Conservation (phyloP, 2,113 vertebrate species). For the Trichechus manatus region DNA sequence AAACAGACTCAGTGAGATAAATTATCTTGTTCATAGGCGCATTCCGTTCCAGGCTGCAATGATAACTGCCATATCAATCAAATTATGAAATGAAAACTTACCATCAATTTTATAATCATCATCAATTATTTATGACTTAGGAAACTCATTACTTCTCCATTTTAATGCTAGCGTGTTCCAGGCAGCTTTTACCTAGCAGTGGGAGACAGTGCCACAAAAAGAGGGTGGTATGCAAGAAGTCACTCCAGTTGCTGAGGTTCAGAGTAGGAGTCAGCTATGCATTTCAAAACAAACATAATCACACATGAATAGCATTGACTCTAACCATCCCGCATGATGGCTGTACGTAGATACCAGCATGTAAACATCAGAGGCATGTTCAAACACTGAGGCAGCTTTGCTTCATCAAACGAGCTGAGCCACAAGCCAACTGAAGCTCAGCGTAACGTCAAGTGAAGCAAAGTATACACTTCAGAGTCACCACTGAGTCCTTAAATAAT, state of each 20-base stretch:
- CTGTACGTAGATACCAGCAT: not conserved
- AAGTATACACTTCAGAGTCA: not conserved
- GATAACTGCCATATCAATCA: constrained; percentile 83
- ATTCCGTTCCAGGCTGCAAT: constrained; percentile 78
- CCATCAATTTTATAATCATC: constrained; percentile 78
- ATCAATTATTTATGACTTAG: constrained; percentile 75
- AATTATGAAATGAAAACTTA: constrained; percentile 81
- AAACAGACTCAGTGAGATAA: constrained; percentile 81
- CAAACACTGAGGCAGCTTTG: not conserved
- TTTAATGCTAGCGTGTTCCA: constrained; percentile 26
- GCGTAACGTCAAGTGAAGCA: not conserved
- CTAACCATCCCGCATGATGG: not conserved
- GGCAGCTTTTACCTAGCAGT: not conserved
- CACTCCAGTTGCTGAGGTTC: not conserved
- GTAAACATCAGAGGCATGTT: not conserved
- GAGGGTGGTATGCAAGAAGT: not conserved
- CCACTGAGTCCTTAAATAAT: not conserved
- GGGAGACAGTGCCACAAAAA: not conserved
- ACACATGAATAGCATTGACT: not conserved
- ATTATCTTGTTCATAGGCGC: constrained; percentile 82
- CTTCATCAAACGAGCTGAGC: not conserved
- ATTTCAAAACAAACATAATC: constrained; percentile 25
- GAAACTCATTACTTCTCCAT: constrained; percentile 63
- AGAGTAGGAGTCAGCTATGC: not conserved
- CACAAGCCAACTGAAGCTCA: not conserved